These are phyloP conservation scores for Tenualosa thibaudeaui DNA, from an alignment of 2,797 vertebrate species.

Conservation along the genomic window DNA sequence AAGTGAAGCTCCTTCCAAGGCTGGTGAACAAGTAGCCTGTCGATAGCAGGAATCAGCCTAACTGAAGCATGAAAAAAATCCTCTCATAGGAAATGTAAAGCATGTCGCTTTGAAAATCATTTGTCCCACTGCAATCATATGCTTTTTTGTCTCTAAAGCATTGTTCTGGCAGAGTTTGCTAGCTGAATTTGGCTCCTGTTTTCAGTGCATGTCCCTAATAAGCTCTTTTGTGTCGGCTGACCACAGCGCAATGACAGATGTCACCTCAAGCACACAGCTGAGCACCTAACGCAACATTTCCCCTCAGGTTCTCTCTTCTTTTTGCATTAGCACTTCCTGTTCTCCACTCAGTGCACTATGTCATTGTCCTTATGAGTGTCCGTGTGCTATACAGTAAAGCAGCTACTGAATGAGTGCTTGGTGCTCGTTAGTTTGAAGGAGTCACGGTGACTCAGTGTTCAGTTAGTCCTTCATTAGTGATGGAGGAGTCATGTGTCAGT, in stretches of 20 bases:
- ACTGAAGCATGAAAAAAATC: too few species aligned
- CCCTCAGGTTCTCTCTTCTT: too few species aligned
- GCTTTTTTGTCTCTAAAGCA: neutral
- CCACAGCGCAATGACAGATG: conserved; percentile 33
- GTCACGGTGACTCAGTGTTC: neutral
- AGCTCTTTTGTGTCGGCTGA: conserved; percentile 19
- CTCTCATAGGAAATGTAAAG: too few species aligned
- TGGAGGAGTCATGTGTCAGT: too few species aligned
- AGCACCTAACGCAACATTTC: neutral
- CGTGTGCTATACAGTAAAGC: neutral
- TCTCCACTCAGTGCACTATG: neutral
- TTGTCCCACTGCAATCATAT: neutral
- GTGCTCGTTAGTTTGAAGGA: neutral
- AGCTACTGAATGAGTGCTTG: neutral
- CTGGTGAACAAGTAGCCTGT: neutral
- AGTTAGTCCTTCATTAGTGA: neutral
- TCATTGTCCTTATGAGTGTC: neutral
- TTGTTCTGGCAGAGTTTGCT: neutral
- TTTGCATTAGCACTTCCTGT: neutral
- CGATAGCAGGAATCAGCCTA: too few species aligned
- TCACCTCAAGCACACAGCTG: conserved; percentile 26
- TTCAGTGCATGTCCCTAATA: neutral
- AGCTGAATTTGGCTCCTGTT: neutral
- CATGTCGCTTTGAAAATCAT: too few species aligned
- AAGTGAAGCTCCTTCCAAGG: too few species aligned